Evolutionary conservation across 1,140 invertebrate genomes (phyloP), one percentile per base, ranked within the genome.

Genomic region (Microvelia longipes): DNA sequence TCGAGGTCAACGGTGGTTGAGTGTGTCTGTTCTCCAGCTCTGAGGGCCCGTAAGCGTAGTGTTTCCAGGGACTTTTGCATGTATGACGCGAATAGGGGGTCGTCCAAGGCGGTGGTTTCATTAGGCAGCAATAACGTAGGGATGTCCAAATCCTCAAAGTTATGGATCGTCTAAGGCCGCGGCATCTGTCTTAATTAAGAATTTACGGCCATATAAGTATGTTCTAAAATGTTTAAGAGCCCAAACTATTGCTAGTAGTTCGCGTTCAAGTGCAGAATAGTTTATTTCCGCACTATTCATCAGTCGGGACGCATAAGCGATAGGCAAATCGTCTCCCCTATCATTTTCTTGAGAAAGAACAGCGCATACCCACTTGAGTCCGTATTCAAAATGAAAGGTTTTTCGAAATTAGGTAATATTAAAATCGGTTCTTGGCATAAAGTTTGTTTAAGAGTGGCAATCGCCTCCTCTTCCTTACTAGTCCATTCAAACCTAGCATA

Each of bases 211-310:
- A 71, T 78, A 79, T 1, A 85, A 70, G 74, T 82, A 83, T 28
- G 78, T 75, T 71, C 79, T 62, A 72, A 82, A 82, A 68, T 79
- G 76, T 73, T 80, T 77, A 1, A 79, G 73, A 11, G 77, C 78
- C 77, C 78, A 82, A 0, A 85, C 75, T 14, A 85, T 78, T 1
- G 81, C 82, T 26, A 85, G 71, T 66, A 82, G 74, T 79, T 86
- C 82, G 72, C 80, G 79, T 76, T 82, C 78, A 29, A 77, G 74
- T 1, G 73, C 72, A 11, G 68, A 66, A 67, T 77, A 77, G 30
- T 73, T 73, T 13, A 30, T 14, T 75, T 79, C 77, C 1, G 73
- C 71, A 61, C 74, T 72, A 27, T 73, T 77, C 19, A 78, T 67
- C 1, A 74, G 76, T 30, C 76, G 64, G 1, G 71, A 75, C 0